Evolutionary conservation across 2,113 vertebrate species (phyloP), one percentile per base, ranked within the genome.

Genomic region (Patagioenas fasciata): DNA sequence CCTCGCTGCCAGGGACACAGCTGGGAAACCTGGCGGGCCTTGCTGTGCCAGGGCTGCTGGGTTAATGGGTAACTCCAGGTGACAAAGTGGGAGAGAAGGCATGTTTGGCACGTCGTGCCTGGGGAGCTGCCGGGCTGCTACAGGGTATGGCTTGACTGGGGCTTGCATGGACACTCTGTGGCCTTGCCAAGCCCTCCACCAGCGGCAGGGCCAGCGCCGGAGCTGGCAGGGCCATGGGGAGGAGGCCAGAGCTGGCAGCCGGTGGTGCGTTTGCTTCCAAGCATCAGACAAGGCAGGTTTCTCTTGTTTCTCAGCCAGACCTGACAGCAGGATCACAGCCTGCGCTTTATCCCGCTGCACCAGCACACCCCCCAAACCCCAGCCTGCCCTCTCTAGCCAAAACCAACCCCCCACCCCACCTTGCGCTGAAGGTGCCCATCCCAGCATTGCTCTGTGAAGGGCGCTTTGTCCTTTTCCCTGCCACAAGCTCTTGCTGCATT

Each of bases 41-140:
- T 6, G 53, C 42, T 1, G 73, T 31, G 79, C 92, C 2, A 19
- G 10, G 40, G 44, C 89, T 78, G 83, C 62, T 1, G 5, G 74
- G 95, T 97, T 97, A 97, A 96, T 96, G 94, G 95, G 79, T 96
- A 94, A 94, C 95, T 24, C 15, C 1, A 34, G 78, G 84, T 51
- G 89, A 54, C 64, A 60, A 31, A 64, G 60, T 0, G 0, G 64
- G 51, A 71, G 60, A 53, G 87, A 80, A 92, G 91, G 89, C 79
- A 67, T 23, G 85, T 51, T 31, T 40, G 92, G 90, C 88, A 95
- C 3, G 89, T 95, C 91, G 86, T 61, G 56, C 42, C 11, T 0
- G 0, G 67, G 69, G 69, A 77, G 44, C 50, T 1, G 0, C 1
- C 21, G 38, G 5, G 3, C 85, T 44, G 93, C 58, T 73, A 62